Conservation (phyloP, 2,888 invertebrate genomes). For the Reticulitermes lucifugus region DNA sequence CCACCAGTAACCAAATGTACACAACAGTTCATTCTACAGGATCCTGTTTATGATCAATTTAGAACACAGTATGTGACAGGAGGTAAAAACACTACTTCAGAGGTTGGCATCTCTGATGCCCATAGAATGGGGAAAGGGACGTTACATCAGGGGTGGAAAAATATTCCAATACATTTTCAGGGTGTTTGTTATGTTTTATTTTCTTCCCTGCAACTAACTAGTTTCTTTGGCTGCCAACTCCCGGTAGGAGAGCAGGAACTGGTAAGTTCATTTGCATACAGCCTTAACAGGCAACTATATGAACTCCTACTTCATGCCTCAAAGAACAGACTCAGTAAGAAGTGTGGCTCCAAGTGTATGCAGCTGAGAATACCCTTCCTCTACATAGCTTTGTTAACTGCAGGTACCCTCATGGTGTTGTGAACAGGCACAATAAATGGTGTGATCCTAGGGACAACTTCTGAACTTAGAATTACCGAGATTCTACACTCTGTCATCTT, state of each 20-base stretch:
- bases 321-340: not conserved
- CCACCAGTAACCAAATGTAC: not conserved
- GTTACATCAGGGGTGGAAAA: slow-evolving; percentile 20
- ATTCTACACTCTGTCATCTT: no score
- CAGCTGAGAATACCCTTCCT: no score
- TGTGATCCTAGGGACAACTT: no score
- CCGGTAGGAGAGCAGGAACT: not conserved
- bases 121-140: not conserved
- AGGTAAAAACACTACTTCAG: not conserved
- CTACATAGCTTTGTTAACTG: no score
- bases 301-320: not conserved
- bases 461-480: no score
- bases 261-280: not conserved
- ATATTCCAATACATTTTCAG: not conserved
- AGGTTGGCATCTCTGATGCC: slow-evolving; percentile 11
- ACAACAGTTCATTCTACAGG: not conserved
- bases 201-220: not conserved
- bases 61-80: not conserved
- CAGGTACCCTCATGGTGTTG: no score
- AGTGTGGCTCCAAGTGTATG: no score
- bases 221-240: not conserved
- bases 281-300: not conserved
- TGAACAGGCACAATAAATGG: no score
- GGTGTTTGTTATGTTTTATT: not conserved
- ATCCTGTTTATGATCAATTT: not conserved